Evolutionary conservation across 2,888 invertebrate species (phyloP), one percentile per base, ranked within the genome.

Genomic region (Cephalotes varians): DNA sequence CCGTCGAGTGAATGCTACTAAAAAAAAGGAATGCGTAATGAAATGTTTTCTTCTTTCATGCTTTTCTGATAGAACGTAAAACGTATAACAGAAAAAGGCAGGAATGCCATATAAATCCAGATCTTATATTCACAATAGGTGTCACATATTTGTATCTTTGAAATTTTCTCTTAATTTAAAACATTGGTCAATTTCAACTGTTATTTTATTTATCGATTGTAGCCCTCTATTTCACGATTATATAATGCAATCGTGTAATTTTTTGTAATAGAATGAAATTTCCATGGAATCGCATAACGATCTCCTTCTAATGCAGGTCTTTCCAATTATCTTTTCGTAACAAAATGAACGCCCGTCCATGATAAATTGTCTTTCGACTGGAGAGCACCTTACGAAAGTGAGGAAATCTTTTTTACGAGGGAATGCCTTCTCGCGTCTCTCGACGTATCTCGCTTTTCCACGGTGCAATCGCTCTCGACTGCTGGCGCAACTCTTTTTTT

Each of bases 321-420:
- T 28, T 56, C 15, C 37, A 44, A 37, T 67, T 54, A 56, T 67
- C 54, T 67, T 31, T 18, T 31, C 44, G 6, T 54, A 65, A 54
- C 65, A 31, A 56, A 77, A 67, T 77, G 40, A 54, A 69, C 21
- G 10, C 21, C 37, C 10, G 31, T 69, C 21, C 40, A 21, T 77
- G 56, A 77, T 77, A 69, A 56, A 77, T 77, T 69, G 21, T 56
- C 56, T 56, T 40, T 44, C 54, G 21, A 21, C n/a, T n/a, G 15
- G 31, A 18, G 28, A 58, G 21, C 44, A 47, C 2, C 56, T 44
- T 44, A 37, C 51, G 44, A 47, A 56, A 69, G 18, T 34, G 34
- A 6, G 31, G 31, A 76, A 79, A 40, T 10, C 34, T 64, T 76
- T 49, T 49, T 65, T 49, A 76, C 40, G 9, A 65, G 18, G 37